Evolutionary conservation across 2,888 invertebrate species (phyloP).

Genomic region (Dolichopus griseipennis): DNA sequence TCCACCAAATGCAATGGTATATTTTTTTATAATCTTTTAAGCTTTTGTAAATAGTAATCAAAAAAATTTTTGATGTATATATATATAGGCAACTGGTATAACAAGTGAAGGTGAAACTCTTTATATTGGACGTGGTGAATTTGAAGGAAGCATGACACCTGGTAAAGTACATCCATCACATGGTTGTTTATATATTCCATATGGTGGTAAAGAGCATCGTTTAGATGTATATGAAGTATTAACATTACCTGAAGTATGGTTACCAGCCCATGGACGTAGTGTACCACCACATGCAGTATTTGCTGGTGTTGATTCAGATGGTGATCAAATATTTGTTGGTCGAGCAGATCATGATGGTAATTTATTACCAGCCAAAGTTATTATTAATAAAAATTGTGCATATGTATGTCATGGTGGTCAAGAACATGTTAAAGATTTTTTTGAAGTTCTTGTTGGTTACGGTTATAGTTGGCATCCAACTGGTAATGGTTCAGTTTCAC

Average conservation of each 20-base stretch:
- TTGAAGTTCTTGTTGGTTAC: conserved; percentile 48
- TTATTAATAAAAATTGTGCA: conserved; percentile 49
- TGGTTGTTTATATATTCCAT: conserved; percentile 46
- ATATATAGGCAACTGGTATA: conserved; percentile 30
- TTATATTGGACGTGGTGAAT: conserved; percentile 49
- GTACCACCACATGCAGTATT: conserved; percentile 40
- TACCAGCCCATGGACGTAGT: conserved; percentile 36
- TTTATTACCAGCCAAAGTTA: conserved; percentile 54
- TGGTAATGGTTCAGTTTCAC: conserved; percentile 45
- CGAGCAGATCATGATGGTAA: conserved; percentile 51
- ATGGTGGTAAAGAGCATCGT: conserved; percentile 42
- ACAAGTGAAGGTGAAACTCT: conserved; percentile 48
- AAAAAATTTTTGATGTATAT: background rate
- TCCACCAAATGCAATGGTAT: conserved; percentile 35
- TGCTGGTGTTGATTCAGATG: conserved; percentile 40
- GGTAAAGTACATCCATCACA: conserved; percentile 51
- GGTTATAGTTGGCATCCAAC: conserved; percentile 49
- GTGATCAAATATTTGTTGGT: conserved; percentile 40
- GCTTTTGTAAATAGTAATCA: background rate
- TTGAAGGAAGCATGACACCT: conserved; percentile 49
- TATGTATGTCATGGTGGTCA: conserved; percentile 50
- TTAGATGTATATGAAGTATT: conserved; percentile 44
- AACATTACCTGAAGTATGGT: conserved; percentile 40
- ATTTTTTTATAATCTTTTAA: background rate
- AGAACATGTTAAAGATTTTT: conserved; percentile 48